phyloP scores from a whole-genome alignment of 2,797 vertebrate species.

The Bovichtus variegatus region DNA sequence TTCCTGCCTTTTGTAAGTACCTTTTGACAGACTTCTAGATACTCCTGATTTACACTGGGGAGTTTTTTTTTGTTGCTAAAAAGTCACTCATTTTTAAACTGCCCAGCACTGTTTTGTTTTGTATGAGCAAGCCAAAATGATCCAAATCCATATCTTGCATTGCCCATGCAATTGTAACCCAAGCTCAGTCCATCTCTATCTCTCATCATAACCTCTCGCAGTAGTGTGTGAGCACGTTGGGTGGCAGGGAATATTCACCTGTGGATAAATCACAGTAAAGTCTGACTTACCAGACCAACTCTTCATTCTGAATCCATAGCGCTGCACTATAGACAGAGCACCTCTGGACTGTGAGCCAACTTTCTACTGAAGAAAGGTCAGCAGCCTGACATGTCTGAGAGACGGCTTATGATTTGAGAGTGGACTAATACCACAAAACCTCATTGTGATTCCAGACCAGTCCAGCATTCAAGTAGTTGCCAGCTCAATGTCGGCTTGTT shows the following conservation, averaged over 20 bases:
- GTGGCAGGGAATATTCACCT: constrained; percentile 37
- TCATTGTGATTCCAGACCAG: constrained; percentile 48
- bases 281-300: constrained; percentile 34
- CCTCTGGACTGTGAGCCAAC: constrained; percentile 44
- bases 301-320: constrained; percentile 49
- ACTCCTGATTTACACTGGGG: neutral
- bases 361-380: constrained; percentile 60
- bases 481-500: constrained; percentile 27
- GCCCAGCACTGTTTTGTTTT: constrained; percentile 6
- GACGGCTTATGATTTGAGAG: constrained; percentile 40
- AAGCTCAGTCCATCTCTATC: constrained; percentile 10
- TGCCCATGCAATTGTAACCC: constrained; percentile 18
- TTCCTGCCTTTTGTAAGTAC: neutral
- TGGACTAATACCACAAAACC: constrained; percentile 39
- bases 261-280: constrained; percentile 50
- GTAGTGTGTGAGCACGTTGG: constrained; percentile 2
- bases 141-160: constrained; percentile 21
- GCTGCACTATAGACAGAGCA: constrained; percentile 26
- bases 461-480: constrained; percentile 34
- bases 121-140: constrained; percentile 3
- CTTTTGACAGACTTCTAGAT: neutral
- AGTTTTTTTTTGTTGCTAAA: constrained; percentile 19
- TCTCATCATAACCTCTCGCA: constrained; percentile 28
- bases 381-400: constrained; percentile 51
- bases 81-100: constrained; percentile 1